phyloP scores from a whole-genome alignment of 2,113 vertebrate genomes.

The Myrmecobius fasciatus region DNA sequence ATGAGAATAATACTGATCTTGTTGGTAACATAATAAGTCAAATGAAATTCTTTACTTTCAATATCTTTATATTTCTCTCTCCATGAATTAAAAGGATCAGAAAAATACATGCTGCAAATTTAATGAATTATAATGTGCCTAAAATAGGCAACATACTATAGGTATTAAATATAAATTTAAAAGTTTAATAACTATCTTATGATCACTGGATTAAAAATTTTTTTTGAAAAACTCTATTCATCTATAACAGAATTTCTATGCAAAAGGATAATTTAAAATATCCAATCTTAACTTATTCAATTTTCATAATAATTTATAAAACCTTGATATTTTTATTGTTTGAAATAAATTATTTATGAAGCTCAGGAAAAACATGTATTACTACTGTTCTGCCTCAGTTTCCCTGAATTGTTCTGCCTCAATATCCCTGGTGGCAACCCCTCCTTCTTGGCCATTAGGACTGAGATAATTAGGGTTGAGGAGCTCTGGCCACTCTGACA shows the following conservation, averaged over 20 bases:
- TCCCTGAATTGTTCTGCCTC: too few species aligned
- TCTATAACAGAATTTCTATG: conserved; percentile 2
- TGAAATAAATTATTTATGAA: not conserved
- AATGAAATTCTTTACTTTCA: conserved; percentile 23
- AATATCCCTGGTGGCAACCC: too few species aligned
- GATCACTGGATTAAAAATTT: not conserved
- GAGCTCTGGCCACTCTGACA: too few species aligned
- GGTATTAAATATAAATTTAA: conserved; percentile 2
- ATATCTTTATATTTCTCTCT: not conserved
- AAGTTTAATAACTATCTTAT: not conserved
- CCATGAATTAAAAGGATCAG: not conserved
- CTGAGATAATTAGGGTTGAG: too few species aligned
- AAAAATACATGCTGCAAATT: not conserved
- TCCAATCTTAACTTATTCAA: not conserved
- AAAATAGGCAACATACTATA: not conserved
- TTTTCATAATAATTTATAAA: not conserved
- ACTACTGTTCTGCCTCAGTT: too few species aligned
- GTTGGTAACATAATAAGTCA: not conserved
- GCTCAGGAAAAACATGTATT: not conserved
- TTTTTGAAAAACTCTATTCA: conserved; percentile 1
- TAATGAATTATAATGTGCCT: not conserved
- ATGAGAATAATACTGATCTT: not conserved
- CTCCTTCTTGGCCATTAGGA: too few species aligned
- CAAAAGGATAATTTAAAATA: not conserved
- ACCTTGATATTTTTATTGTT: not conserved